Percentiles rank a stretch among this genome's conserved stretches.
Evolutionary conservation across 2,888 invertebrate genomes (phyloP).

Genomic region (Octodonta nipae): DNA sequence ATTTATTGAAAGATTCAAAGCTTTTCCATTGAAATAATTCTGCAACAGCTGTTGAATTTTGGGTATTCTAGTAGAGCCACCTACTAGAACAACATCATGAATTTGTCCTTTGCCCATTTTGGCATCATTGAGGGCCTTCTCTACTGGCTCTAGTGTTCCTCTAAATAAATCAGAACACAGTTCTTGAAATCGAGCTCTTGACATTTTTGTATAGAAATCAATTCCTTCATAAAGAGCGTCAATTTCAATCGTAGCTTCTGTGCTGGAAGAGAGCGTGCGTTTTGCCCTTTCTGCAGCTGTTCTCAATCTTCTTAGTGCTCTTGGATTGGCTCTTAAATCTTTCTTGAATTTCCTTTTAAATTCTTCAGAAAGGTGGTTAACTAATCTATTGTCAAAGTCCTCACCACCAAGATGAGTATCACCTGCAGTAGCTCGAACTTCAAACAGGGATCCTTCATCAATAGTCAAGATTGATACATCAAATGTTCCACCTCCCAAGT

Average conservation of each 20-base stretch:
- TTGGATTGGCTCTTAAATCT: slow-evolving; percentile 45
- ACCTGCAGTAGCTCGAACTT: slow-evolving; percentile 69
- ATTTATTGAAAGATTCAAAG: slow-evolving; percentile 30
- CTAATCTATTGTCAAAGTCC: slow-evolving; percentile 47
- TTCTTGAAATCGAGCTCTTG: slow-evolving; percentile 65
- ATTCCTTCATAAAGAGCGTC: slow-evolving; percentile 62
- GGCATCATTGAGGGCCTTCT: slow-evolving; percentile 65
- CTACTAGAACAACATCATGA: slow-evolving; percentile 68
- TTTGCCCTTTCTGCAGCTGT: slow-evolving; percentile 72
- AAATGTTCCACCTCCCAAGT: slow-evolving; percentile 55
- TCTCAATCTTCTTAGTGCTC: slow-evolving; percentile 55
- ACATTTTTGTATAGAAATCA: slow-evolving; percentile 58
- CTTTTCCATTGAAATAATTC: slow-evolving; percentile 55
- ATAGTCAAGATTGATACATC: slow-evolving; percentile 75
- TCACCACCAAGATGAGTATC: slow-evolving; percentile 75
- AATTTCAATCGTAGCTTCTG: slow-evolving; percentile 62
- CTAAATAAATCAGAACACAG: slow-evolving; percentile 55
- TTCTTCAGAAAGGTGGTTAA: slow-evolving; percentile 48
- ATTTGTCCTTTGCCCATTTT: slow-evolving; percentile 62
- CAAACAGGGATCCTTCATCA: slow-evolving; percentile 70
- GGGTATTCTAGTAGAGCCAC: slow-evolving; percentile 68
- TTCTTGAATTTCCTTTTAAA: slow-evolving; percentile 59
- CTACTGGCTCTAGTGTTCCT: slow-evolving; percentile 53
- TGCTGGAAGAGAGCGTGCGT: slow-evolving; percentile 61
- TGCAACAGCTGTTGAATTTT: slow-evolving; percentile 62